Base-by-base conservation (phyloP, 2,888 invertebrate species). In the Barypeithes pellucidus region DNA sequence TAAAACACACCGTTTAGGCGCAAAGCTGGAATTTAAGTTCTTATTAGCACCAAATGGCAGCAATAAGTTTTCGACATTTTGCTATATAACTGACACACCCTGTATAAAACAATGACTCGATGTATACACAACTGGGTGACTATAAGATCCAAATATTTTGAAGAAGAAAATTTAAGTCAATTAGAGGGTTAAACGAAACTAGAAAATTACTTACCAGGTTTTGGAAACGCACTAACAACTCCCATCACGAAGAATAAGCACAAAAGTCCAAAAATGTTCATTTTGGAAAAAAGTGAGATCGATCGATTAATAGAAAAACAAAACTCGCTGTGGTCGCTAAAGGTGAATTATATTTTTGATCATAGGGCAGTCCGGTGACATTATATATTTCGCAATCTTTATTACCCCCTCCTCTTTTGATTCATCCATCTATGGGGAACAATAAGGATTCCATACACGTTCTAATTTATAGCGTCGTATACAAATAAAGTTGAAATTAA, bases 381-480 rank as follows among this genome's bases (percentile, higher is more conserved):
- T 60, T 71, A 67, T 75, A 75, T 75, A 71, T 75, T 71, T 75
- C 72, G 71, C 67, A 67, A 63, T 71, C 43, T 45, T 63, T 22
- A 18, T n/a, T 33, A 60, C 62, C 67, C 67, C 71, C 65, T 22
- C 65, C 59, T 14, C n/a, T 71, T 63, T 66, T 47, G 22, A 65
- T 59, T 65, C 71, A 61, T 47, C 59, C 73, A 73, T 61, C 73
- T 73, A 69, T 29, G 7, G 60, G 12, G 24, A 41, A 66, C 59
- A 59, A 65, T 73, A 61, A 20, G 14, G 41, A 73, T 73, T 69
- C 73, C 60, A 20, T 41, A 43, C 61, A 73, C 73, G 73, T 69
- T 54, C 54, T 36, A 66, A 65, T 73, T 69, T 73, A 73, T 73
- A 69, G 43, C 29, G 45, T 59, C 65, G 65, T 68, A 63, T 22